Evolutionary conservation across 2,888 invertebrate species (phyloP).

Genomic region (Athrips mouffetella): DNA sequence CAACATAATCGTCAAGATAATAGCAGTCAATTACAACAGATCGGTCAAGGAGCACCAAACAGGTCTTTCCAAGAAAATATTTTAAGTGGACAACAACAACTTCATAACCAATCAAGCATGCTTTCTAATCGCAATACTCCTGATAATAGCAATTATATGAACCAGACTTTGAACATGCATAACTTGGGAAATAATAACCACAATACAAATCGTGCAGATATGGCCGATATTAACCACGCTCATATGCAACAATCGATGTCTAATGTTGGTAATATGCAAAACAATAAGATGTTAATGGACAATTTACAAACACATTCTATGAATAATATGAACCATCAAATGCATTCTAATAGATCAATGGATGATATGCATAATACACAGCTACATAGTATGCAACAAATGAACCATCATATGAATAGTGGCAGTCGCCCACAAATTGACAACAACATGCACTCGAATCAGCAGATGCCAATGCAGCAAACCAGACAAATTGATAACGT

Average conservation of each 20-base stretch:
- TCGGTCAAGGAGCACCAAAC: constrained; percentile 48
- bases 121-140: constrained; percentile 59
- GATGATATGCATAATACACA: constrained; percentile 66
- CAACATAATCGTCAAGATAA: constrained; percentile 64
- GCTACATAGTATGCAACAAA: constrained; percentile 66
- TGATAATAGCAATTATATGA: constrained; percentile 56
- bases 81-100: constrained; percentile 52
- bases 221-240: constrained; percentile 64
- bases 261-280: constrained; percentile 62
- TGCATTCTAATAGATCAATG: constrained; percentile 64
- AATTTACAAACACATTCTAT: constrained; percentile 64
- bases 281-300: constrained; percentile 68
- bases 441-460: constrained; percentile 63
- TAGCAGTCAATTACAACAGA: constrained; percentile 57
- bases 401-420: constrained; percentile 62
- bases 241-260: constrained; percentile 64
- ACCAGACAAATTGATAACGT: constrained; percentile 65
- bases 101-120: constrained; percentile 55
- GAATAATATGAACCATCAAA: constrained; percentile 59
- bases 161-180: constrained; percentile 66
- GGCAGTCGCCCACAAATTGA: constrained; percentile 57
- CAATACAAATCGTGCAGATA: constrained; percentile 55
- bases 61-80: constrained; percentile 65
- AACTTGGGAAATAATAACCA: constrained; percentile 53
- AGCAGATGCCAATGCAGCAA: constrained; percentile 64